Evolutionary conservation across 1,140 invertebrate species (phyloP).

Genomic region (Calycopis cecrops): DNA sequence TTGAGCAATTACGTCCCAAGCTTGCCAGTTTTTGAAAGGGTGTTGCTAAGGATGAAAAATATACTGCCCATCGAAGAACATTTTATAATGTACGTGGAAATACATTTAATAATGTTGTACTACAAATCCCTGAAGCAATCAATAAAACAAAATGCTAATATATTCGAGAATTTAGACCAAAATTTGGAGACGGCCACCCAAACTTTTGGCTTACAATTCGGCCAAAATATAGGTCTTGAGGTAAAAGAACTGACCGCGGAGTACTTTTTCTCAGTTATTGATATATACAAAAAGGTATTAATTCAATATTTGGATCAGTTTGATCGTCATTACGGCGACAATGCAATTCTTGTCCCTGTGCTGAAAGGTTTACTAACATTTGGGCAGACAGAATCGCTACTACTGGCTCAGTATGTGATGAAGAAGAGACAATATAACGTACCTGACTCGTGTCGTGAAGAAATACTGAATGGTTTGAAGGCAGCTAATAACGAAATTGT

Average conservation of each 20-base stretch:
- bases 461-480: background rate
- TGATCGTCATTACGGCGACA: constrained; percentile 12
- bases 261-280: constrained; percentile 40
- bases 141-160: too few species aligned
- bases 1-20: constrained; percentile 34
- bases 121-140: constrained; percentile 37
- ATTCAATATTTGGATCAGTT: constrained; percentile 29
- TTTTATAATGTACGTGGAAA: constrained; percentile 33
- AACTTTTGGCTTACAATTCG: constrained; percentile 36
- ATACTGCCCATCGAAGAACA: too few species aligned
- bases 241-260: constrained; percentile 31
- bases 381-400: constrained; percentile 22
- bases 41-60: constrained; percentile 31
- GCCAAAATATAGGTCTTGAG: constrained; percentile 41
- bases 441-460: background rate
- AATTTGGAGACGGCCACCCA: constrained; percentile 29
- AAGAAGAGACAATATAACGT: constrained; percentile 9
- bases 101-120: constrained; percentile 49
- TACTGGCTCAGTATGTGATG: constrained; percentile 28
- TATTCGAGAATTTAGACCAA: constrained; percentile 16
- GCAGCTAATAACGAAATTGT: background rate
- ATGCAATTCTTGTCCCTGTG: constrained; percentile 26
- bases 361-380: constrained; percentile 37
- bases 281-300: constrained; percentile 34
- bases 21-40: constrained; percentile 35